These are phyloP conservation scores for Drosophila kohkoa DNA, from an alignment of 1,140 invertebrate genomes.

Conservation along the genomic window DNA sequence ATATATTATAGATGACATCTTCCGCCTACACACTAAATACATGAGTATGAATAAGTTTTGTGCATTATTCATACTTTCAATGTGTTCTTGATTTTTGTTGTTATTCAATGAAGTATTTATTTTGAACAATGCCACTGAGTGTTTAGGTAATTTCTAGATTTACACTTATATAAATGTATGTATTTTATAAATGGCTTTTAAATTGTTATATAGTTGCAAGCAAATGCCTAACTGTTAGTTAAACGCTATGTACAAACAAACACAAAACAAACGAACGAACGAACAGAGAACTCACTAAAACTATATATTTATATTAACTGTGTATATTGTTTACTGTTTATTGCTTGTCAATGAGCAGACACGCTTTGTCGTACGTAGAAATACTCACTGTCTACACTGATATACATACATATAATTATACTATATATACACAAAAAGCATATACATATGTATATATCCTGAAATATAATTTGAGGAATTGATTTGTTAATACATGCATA, in stretches of 20 bases:
- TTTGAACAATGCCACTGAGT: slow-evolving; percentile 36
- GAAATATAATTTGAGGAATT: slow-evolving; percentile 80
- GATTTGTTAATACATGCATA: slow-evolving; percentile 63
- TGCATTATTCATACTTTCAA: slow-evolving; percentile 11
- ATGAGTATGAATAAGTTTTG: slow-evolving; percentile 23
- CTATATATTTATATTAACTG: slow-evolving; percentile 40
- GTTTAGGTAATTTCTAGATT: slow-evolving; percentile 40
- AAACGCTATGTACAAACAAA: slow-evolving; percentile 69
- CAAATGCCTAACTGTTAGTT: slow-evolving; percentile 41
- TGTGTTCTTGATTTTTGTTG: slow-evolving; percentile 60
- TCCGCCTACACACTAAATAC: slow-evolving; percentile 43
- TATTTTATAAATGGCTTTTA: slow-evolving; percentile 51
- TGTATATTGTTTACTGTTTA: slow-evolving; percentile 28
- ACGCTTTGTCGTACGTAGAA: slow-evolving; percentile 23
- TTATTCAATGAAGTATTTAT: slow-evolving; percentile 71
- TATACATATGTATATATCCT: slow-evolving; percentile 58
- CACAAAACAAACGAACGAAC: slow-evolving; percentile 15
- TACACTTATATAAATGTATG: slow-evolving; percentile 23
- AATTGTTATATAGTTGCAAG: slow-evolving; percentile 50
- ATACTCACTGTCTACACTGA: slow-evolving; percentile 52
- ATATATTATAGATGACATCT: slow-evolving; percentile 53
- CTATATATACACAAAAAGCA: slow-evolving; percentile 35
- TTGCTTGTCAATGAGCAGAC: slow-evolving; percentile 27
- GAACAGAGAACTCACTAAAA: slow-evolving; percentile 26
- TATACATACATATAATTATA: slow-evolving; percentile 32